phyloP scores from a whole-genome alignment of 2,888 invertebrate genomes.

The Platycheirus albimanus region DNA sequence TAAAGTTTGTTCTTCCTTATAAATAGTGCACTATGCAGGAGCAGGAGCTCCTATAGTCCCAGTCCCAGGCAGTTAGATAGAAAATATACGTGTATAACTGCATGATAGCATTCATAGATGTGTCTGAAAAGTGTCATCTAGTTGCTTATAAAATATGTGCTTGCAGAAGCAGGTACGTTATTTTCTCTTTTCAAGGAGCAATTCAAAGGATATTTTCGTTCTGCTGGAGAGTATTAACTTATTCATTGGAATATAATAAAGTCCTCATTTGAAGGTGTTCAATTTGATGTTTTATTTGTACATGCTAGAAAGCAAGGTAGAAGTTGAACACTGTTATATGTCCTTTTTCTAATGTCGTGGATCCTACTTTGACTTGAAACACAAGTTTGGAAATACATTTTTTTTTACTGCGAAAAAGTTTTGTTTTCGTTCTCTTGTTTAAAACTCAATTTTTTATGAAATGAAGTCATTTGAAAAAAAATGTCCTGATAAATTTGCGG shows the following conservation, averaged over 20 bases:
- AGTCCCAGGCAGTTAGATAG: conserved; percentile 1
- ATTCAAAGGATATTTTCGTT: conserved; percentile 9
- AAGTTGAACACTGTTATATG: conserved; percentile 18
- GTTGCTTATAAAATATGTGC: conserved; percentile 51
- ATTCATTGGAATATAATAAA: conserved; percentile 67
- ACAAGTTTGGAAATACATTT: too few species aligned
- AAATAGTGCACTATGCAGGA: conserved; percentile 31
- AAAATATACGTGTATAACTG: conserved; percentile 43
- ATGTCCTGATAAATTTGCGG: neutral
- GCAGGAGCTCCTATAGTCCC: conserved; percentile 12
- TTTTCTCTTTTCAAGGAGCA: neutral
- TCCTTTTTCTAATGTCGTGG: too few species aligned
- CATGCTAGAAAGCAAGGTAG: conserved; percentile 25
- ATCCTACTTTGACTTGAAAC: too few species aligned
- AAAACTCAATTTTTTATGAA: too few species aligned
- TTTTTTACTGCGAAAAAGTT: too few species aligned
- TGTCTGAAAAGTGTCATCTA: conserved; percentile 69
- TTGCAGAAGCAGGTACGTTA: neutral
- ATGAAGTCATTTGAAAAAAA: too few species aligned
- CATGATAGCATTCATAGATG: conserved; percentile 63
- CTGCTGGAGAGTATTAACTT: conserved; percentile 42
- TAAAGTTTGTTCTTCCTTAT: conserved; percentile 58
- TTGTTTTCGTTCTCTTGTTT: too few species aligned
- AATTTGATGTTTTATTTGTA: conserved; percentile 63
- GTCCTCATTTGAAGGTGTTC: conserved; percentile 68